Evolutionary conservation across 2,113 vertebrate species (phyloP).

Genomic region (Caretta caretta): DNA sequence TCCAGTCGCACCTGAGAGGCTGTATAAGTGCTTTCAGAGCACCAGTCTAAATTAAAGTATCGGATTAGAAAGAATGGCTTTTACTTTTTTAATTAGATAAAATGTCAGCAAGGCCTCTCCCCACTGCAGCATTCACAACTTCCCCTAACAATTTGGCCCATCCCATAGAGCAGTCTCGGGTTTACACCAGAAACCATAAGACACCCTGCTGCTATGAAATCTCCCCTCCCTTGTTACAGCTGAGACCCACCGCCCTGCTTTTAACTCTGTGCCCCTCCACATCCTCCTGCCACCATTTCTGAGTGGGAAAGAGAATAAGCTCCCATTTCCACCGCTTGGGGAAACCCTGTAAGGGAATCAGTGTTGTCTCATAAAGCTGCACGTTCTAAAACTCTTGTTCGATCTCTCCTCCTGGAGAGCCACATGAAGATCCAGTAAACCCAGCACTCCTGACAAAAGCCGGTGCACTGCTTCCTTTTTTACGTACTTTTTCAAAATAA

Average conservation of each 20-base stretch:
- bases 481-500: neutral
- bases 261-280: neutral
- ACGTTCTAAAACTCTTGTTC: neutral
- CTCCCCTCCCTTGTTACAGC: accelerated
- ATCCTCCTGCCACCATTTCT: neutral
- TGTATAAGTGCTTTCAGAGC: neutral
- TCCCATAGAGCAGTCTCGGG: neutral
- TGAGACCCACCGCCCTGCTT: neutral
- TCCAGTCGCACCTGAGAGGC: neutral
- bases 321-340: neutral
- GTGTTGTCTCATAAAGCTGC: neutral
- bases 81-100: neutral
- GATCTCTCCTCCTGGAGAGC: neutral
- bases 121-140: neutral
- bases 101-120: neutral
- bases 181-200: neutral
- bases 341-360: neutral
- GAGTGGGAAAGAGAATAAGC: neutral
- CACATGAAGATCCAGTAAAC: neutral
- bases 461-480: neutral
- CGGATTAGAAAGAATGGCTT: neutral
- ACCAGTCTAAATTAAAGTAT: neutral
- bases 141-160: neutral
- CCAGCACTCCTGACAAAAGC: neutral
- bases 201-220: neutral